These are phyloP conservation scores for Microcebus jonahi DNA, from an alignment of 2,113 vertebrate species.

Conservation along the genomic window DNA sequence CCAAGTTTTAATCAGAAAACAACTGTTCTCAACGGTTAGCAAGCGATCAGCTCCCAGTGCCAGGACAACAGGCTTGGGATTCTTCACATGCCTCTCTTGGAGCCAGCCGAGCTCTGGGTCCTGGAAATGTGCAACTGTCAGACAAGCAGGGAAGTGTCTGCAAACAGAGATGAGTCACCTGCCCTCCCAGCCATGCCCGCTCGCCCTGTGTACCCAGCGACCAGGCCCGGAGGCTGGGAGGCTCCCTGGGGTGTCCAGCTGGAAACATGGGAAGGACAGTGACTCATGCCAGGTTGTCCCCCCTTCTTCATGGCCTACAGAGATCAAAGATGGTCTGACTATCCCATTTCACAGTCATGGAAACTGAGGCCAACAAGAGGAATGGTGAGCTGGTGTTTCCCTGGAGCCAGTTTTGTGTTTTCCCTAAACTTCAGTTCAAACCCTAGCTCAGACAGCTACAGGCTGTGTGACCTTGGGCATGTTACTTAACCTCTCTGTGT, in stretches of 20 bases:
- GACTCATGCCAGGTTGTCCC: not conserved
- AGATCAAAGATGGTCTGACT: not conserved
- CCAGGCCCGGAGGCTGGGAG: not conserved
- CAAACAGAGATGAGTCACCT: not conserved
- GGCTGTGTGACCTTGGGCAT: not conserved
- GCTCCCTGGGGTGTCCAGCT: no score
- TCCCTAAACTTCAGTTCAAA: not conserved
- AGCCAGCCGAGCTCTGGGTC: not conserved
- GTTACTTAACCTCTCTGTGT: not conserved
- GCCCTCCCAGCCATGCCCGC: not conserved
- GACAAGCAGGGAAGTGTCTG: not conserved
- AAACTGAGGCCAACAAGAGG: not conserved
- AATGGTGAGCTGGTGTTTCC: not conserved
- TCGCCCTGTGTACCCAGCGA: fast-evolving
- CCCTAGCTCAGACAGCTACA: not conserved
- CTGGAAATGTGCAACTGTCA: not conserved
- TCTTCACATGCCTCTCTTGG: not conserved
- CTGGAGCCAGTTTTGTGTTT: not conserved
- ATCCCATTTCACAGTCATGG: not conserved
- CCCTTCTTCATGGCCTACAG: not conserved
- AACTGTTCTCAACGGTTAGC: not conserved
- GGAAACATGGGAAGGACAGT: not conserved
- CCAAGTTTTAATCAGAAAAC: constrained; percentile 47
- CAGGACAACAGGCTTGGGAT: not conserved
- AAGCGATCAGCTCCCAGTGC: not conserved